Base-by-base conservation (phyloP, 2,113 vertebrate species). In the Odontesthes bonariensis region DNA sequence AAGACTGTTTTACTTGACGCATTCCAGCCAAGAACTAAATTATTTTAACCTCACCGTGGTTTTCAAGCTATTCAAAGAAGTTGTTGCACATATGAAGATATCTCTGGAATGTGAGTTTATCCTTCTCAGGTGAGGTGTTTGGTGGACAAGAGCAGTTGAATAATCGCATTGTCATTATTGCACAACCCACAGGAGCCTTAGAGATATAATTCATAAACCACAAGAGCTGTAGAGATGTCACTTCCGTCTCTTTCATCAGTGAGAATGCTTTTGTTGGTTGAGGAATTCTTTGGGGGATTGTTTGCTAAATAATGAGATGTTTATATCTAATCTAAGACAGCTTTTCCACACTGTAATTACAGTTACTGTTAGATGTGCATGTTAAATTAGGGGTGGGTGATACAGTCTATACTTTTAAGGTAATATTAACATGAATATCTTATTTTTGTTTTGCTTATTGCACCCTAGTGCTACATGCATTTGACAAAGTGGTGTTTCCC, bases 131-230 rank as follows among this genome's bases (percentile, higher is more conserved):
- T 75, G 44, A 82, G 69, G 66, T 59, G 75, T 49, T 78, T 13
- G 66, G 3, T 46, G 61, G 65, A 74, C 75, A 69, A 52, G 64
- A 72, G 52, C 67, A 68, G 77, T 92, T 83, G 82, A 81, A 85
- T 90, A 86, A 89, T 83, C 61, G 75, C 27, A 62, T 68, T 66
- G 27, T 69, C 70, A 78, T 85, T 82, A 72, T 83, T 61, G 22
- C 40, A 52, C 11, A 84, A 85, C 55, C 82, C 85, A 68, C 88
- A 84, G 85, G 75, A 83, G 83, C 81, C 68, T 52, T 56, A 49
- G 13, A 89, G 87, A 81, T 69, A 67, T 81, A 76, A 83, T 88
- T 85, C 65, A 76, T 54, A 79, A 67, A 69, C 79, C 70, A 49
- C 77, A 87, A 57, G 71, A 84, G 69, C 54, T 59, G 6, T 49